Evolutionary conservation across 2,113 vertebrate species (phyloP).

Genomic region (Junco hyemalis): DNA sequence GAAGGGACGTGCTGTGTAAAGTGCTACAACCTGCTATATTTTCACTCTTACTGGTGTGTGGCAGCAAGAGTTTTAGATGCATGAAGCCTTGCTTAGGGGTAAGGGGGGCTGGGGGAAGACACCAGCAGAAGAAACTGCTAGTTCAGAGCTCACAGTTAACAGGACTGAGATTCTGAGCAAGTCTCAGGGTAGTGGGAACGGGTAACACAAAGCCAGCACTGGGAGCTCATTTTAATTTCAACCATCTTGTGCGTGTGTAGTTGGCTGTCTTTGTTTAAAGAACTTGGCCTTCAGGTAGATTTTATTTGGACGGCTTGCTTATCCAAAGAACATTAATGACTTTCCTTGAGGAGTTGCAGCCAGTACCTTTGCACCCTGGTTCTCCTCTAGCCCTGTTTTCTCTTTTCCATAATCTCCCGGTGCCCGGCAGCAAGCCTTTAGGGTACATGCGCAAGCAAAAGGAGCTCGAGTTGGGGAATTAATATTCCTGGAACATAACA

Average conservation of each 20-base stretch:
- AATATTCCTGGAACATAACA: conserved; percentile 84
- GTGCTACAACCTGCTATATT: background rate
- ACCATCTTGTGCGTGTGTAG: conserved; percentile 36
- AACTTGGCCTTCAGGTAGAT: conserved; percentile 59
- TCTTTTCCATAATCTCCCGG: conserved; percentile 54
- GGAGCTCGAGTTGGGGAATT: conserved; percentile 75
- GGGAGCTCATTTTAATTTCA: conserved; percentile 61
- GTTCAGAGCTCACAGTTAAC: background rate
- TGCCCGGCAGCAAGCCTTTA: conserved; percentile 74
- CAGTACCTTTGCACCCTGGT: conserved; percentile 23
- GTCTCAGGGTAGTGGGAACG: background rate
- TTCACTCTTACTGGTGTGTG: background rate
- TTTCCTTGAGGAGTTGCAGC: conserved; percentile 55
- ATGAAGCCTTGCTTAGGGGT: background rate
- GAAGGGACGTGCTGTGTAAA: background rate
- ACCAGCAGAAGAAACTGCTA: background rate
- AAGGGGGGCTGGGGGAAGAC: background rate
- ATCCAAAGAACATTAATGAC: conserved; percentile 53
- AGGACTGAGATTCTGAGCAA: conserved; percentile 6
- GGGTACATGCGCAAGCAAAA: conserved; percentile 66
- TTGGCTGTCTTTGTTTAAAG: conserved; percentile 64
- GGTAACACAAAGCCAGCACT: conserved; percentile 28
- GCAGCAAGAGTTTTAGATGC: background rate
- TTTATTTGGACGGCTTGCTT: conserved; percentile 42
- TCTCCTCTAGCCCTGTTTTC: conserved; percentile 50